phyloP scores from a whole-genome alignment of 2,113 vertebrate genomes.

The Trichomycterus rosablanca region DNA sequence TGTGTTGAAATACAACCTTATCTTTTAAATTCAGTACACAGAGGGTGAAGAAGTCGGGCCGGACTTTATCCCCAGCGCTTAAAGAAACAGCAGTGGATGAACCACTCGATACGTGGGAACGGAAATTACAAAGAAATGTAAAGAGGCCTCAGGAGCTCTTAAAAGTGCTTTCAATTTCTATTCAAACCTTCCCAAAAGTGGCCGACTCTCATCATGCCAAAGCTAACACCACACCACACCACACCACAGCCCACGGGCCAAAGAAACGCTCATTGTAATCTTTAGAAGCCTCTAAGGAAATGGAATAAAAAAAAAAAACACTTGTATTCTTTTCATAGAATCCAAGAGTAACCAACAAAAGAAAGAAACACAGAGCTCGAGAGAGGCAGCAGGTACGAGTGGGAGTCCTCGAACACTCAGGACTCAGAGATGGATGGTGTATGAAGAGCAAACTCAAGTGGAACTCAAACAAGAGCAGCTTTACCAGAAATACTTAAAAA shows the following conservation, averaged over 20 bases:
- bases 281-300: neutral
- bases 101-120: neutral
- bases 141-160: neutral
- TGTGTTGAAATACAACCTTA: too few relatives aligned
- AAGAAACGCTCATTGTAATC: neutral
- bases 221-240: neutral
- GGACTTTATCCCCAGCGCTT: conserved; percentile 1
- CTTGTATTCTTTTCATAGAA: neutral
- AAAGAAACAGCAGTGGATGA: neutral
- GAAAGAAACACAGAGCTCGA: neutral
- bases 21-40: too few relatives aligned
- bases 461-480: neutral
- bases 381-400: neutral
- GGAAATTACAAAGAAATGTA: neutral
- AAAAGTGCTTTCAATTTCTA: too few relatives aligned
- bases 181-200: neutral
- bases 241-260: neutral
- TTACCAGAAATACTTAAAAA: neutral
- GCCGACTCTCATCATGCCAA: neutral
- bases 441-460: neutral
- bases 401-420: conserved; percentile 23
- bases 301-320: too few relatives aligned
- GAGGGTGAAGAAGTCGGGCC: neutral
- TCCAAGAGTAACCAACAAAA: conserved; percentile 6
- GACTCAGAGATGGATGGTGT: neutral